Evolutionary conservation across 2,888 invertebrate genomes (phyloP).

Genomic region (Sinhomidia bicolor): DNA sequence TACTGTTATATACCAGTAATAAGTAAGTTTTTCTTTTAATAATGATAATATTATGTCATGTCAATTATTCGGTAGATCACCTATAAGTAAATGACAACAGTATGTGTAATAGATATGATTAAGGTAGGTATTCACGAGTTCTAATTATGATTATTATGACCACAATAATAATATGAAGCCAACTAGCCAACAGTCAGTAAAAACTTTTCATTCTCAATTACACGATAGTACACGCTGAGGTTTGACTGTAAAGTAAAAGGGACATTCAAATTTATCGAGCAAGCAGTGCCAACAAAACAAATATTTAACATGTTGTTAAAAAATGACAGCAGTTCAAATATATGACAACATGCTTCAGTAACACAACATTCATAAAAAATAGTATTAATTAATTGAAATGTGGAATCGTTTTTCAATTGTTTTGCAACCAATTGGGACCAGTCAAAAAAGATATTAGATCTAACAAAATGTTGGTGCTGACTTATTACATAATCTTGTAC

Average conservation of each 20-base stretch:
- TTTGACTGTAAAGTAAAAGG: neutral
- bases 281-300: too few species aligned
- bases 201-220: neutral
- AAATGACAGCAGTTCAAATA: neutral
- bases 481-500: neutral
- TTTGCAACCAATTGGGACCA: neutral
- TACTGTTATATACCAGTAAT: neutral
- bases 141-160: neutral
- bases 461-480: neutral
- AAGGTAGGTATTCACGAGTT: neutral
- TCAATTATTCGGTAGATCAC: neutral
- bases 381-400: neutral
- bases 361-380: neutral
- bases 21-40: constrained; percentile 7
- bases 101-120: constrained; percentile 25
- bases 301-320: too few species aligned
- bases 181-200: neutral
- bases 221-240: too few species aligned
- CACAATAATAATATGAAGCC: too few species aligned
- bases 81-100: constrained; percentile 8
- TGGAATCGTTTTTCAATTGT: neutral
- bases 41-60: neutral
- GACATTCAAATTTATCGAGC: neutral
- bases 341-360: constrained; percentile 10
- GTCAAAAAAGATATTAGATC: constrained; percentile 29